Evolutionary conservation across 2,797 vertebrate genomes (phyloP).

Genomic region (Sphenodon punctatus): DNA sequence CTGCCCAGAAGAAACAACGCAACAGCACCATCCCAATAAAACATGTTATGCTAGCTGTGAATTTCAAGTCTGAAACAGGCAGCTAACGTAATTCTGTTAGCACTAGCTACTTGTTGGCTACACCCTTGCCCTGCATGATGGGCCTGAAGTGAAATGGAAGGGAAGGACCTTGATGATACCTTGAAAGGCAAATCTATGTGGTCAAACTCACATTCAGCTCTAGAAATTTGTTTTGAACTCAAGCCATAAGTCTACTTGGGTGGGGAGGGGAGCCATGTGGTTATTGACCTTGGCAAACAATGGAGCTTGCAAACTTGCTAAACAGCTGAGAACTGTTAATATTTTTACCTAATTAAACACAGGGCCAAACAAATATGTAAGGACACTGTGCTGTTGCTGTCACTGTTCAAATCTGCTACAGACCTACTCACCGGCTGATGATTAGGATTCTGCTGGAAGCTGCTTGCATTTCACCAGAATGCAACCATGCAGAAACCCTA

Average conservation of each 20-base stretch:
- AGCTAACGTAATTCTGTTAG: too few relatives aligned
- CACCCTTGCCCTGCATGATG: too few relatives aligned
- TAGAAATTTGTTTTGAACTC: background rate
- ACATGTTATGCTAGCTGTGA: too few relatives aligned
- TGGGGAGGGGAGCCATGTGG: fast-evolving
- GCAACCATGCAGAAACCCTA: background rate
- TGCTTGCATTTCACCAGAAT: background rate
- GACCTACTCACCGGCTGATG: background rate
- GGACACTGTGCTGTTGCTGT: too few relatives aligned
- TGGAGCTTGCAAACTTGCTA: fast-evolving
- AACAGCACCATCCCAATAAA: background rate
- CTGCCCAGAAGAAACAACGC: background rate
- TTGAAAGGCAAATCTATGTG: fast-evolving
- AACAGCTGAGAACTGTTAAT: background rate
- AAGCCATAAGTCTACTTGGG: background rate
- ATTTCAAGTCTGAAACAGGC: too few relatives aligned
- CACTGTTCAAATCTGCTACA: too few relatives aligned
- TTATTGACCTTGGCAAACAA: background rate
- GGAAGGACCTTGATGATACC: too few relatives aligned
- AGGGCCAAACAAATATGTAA: background rate
- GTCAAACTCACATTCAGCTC: fast-evolving
- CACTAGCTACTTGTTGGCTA: too few relatives aligned
- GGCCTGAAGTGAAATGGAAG: too few relatives aligned
- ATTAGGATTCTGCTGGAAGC: fast-evolving
- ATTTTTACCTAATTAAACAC: constrained; percentile 12